A percentile compares a stretch with the other conserved stretches of the same genome.
phyloP scores from a whole-genome alignment of 2,797 vertebrate genomes.

The Tauraco hartlaubi region DNA sequence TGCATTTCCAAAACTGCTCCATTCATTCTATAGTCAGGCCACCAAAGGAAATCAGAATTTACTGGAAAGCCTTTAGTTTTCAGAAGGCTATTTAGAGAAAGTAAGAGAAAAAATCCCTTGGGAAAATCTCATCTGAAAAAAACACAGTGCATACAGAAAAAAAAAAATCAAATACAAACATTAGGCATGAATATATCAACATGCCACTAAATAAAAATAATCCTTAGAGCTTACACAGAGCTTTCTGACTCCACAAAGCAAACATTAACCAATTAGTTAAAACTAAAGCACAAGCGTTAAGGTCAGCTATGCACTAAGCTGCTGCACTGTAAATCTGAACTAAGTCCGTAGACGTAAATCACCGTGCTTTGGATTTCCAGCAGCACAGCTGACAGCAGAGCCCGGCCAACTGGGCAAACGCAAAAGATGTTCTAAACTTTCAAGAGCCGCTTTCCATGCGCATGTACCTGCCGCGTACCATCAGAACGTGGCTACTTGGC shows the following conservation, averaged over 20 bases:
- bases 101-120: not conserved
- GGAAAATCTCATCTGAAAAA: slow-evolving; percentile 38
- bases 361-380: not conserved
- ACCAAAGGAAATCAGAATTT: slow-evolving; percentile 48
- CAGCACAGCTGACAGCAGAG: not conserved
- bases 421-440: not conserved
- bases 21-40: slow-evolving; percentile 30
- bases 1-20: slow-evolving; percentile 41
- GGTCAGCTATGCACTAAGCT: slow-evolving; percentile 46
- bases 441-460: not conserved
- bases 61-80: slow-evolving; percentile 38
- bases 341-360: slow-evolving; percentile 17
- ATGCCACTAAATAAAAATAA: slow-evolving; percentile 56
- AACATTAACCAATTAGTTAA: slow-evolving; percentile 67
- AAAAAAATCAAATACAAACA: slow-evolving; percentile 32
- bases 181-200: slow-evolving; percentile 26
- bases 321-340: slow-evolving; percentile 27
- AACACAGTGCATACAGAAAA: not conserved
- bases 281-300: slow-evolving; percentile 33
- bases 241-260: slow-evolving; percentile 59
- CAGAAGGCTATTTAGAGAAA: slow-evolving; percentile 21
- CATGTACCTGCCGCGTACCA: not conserved
- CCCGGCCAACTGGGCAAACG: not conserved
- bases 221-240: slow-evolving; percentile 38
- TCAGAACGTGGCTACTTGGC: not conserved